These are phyloP conservation scores for Cebuella pygmaea DNA, from an alignment of 2,797 vertebrate genomes.

Conservation along the genomic window DNA sequence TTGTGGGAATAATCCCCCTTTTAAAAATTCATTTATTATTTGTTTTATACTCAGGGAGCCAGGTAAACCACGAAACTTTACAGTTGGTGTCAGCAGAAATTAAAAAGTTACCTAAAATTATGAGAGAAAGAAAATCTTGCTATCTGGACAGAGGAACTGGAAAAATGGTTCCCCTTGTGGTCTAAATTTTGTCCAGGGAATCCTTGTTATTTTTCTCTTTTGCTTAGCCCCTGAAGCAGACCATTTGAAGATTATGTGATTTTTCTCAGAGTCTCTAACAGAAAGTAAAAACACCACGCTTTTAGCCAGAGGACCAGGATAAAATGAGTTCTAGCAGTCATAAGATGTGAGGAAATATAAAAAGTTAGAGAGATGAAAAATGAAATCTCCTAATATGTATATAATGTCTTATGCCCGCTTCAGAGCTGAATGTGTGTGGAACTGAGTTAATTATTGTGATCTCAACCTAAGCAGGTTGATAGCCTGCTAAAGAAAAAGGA, in stretches of 20 bases:
- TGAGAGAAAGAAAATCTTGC: background rate
- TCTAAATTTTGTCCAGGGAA: background rate
- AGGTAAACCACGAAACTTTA: background rate
- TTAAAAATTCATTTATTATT: background rate
- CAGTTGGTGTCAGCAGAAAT: background rate
- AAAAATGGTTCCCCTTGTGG: background rate
- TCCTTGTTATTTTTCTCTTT: background rate
- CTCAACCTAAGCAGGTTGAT: background rate
- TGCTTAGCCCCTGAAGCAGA: background rate
- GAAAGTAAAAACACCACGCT: background rate
- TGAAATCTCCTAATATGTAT: background rate
- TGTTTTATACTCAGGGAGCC: background rate
- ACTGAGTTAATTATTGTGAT: background rate
- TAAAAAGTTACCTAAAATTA: background rate
- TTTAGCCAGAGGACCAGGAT: background rate
- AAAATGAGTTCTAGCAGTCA: background rate
- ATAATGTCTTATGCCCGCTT: accelerated
- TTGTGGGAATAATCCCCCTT: background rate
- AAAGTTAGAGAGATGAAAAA: background rate
- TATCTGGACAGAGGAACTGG: background rate
- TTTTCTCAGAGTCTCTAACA: background rate
- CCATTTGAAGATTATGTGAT: background rate
- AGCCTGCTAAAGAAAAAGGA: background rate
- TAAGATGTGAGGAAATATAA: background rate
- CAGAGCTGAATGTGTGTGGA: background rate